Evolutionary conservation across 2,888 invertebrate genomes (phyloP).

Genomic region (Brachypalpus laphriformis): DNA sequence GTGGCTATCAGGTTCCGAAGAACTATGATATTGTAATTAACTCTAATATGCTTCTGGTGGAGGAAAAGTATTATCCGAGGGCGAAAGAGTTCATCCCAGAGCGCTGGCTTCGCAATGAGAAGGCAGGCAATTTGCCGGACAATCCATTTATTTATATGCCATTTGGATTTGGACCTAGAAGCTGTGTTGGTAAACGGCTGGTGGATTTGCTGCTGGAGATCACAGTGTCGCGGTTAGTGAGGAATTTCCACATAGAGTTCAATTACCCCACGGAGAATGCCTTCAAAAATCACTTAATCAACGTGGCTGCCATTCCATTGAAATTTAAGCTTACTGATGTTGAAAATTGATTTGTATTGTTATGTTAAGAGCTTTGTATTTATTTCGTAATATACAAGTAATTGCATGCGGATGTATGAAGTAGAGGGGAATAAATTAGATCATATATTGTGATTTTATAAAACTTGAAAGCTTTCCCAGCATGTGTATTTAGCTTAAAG

Average conservation of each 20-base stretch:
- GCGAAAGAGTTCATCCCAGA: conserved; percentile 87
- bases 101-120: conserved; percentile 85
- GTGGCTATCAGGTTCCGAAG: conserved; percentile 86
- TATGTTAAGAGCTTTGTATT: background rate
- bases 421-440: too few relatives aligned
- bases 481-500: too few relatives aligned
- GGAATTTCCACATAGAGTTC: conserved; percentile 78
- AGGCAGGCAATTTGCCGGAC: background rate
- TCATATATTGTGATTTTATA: background rate
- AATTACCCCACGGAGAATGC: conserved; percentile 76
- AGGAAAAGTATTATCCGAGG: conserved; percentile 86
- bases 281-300: conserved; percentile 76
- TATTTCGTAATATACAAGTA: background rate
- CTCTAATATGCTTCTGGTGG: conserved; percentile 86
- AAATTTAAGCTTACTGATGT: conserved; percentile 78
- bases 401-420: too few relatives aligned
- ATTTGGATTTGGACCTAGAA: conserved; percentile 87
- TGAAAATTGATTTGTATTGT: conserved; percentile 11
- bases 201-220: conserved; percentile 87
- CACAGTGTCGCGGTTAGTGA: conserved; percentile 75
- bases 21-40: conserved; percentile 88
- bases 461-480: background rate
- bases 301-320: conserved; percentile 78
- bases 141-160: conserved; percentile 82
- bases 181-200: conserved; percentile 87